Percentiles rank a stretch among this genome's conserved stretches.
These are phyloP conservation scores for Girardia tigrina DNA, from an alignment of 2,888 invertebrate species.

Conservation along the genomic window DNA sequence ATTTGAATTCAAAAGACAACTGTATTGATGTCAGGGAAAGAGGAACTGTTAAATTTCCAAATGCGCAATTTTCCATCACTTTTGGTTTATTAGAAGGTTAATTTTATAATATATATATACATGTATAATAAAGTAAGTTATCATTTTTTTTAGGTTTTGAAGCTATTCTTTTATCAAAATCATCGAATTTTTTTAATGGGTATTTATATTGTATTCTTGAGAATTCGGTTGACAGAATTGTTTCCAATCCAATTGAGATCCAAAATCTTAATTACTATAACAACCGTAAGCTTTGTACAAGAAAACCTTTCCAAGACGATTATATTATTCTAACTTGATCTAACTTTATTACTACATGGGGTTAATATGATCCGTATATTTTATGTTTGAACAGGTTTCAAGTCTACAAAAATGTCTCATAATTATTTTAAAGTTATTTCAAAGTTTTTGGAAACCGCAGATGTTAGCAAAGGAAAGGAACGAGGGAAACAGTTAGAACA, in stretches of 20 bases:
- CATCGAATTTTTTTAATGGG: neutral
- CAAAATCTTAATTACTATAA: neutral
- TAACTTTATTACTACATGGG: too few species aligned
- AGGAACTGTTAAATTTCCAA: neutral
- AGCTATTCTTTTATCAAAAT: neutral
- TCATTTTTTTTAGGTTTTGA: too few species aligned
- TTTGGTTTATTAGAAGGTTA: neutral
- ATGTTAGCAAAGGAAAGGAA: too few species aligned
- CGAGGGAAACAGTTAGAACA: too few species aligned
- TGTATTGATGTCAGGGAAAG: neutral
- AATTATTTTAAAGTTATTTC: too few species aligned
- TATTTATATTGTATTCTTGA: slow-evolving; percentile 10
- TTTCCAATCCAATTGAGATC: slow-evolving; percentile 3
- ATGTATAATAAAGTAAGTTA: neutral
- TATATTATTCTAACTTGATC: too few species aligned
- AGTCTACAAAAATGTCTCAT: too few species aligned
- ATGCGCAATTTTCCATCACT: neutral
- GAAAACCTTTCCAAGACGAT: too few species aligned
- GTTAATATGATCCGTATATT: too few species aligned
- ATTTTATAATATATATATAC: neutral
- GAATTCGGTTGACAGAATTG: neutral
- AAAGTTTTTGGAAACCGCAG: too few species aligned
- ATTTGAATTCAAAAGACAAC: neutral
- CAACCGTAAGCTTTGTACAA: neutral
- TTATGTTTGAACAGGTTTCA: too few species aligned